Conservation (phyloP, 1,140 invertebrate species). For the Zaprionus taronus region DNA sequence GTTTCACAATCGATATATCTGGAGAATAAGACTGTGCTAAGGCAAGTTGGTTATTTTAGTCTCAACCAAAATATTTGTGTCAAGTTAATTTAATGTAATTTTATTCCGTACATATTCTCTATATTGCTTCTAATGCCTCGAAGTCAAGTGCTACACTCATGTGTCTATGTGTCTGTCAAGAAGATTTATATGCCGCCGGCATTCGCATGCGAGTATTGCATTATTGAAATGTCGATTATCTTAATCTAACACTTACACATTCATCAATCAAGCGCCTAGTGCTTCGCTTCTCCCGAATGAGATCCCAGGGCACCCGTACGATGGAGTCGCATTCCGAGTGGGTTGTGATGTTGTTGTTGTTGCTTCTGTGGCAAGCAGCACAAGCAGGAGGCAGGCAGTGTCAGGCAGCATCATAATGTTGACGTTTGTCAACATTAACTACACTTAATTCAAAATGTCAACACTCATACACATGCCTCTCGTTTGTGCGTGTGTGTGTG, state of each 20-base stretch:
- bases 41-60: not conserved
- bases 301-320: constrained; percentile 20
- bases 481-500: not conserved
- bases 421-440: constrained; percentile 78
- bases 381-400: constrained; percentile 14
- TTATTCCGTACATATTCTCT: constrained; percentile 20
- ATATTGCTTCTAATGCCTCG: constrained; percentile 19
- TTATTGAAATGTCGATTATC: constrained; percentile 79
- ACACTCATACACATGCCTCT: constrained; percentile 30
- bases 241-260: constrained; percentile 69
- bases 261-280: constrained; percentile 73
- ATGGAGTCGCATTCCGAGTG: constrained; percentile 17
- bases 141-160: constrained; percentile 27
- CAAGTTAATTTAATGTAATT: constrained; percentile 15
- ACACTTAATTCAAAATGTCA: constrained; percentile 80
- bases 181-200: constrained; percentile 26
- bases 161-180: constrained; percentile 22
- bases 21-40: not conserved
- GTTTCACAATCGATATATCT: not conserved
- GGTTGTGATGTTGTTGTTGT: constrained; percentile 14
- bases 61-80: constrained; percentile 1
- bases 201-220: constrained; percentile 44
- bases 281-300: constrained; percentile 50
- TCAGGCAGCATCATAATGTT: constrained; percentile 51
- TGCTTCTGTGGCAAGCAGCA: constrained; percentile 23